phyloP scores from a whole-genome alignment of 2,888 invertebrate genomes.

The Carterocephalus palaemon region DNA sequence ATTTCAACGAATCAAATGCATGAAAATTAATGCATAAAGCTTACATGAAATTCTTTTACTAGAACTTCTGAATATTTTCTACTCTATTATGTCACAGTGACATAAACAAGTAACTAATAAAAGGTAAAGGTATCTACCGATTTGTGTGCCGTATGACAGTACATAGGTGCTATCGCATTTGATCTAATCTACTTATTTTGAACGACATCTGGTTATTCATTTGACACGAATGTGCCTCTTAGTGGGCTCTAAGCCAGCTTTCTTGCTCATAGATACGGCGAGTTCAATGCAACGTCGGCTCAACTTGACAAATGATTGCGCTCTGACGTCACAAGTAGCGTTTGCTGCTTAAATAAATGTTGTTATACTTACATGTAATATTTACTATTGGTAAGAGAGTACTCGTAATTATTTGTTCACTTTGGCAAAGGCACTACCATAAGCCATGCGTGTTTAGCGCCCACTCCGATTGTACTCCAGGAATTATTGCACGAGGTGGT shows the following conservation, averaged over 20 bases:
- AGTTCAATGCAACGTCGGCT: conserved; percentile 13
- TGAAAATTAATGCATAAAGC: too few species aligned
- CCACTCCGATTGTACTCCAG: too few species aligned
- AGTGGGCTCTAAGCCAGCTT: conserved; percentile 16
- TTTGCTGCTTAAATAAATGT: too few species aligned
- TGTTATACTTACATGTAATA: not conserved
- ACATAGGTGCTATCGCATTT: not conserved
- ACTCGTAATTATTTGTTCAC: not conserved
- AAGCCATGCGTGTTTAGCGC: too few species aligned
- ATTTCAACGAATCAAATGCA: too few species aligned
- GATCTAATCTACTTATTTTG: conserved; percentile 1
- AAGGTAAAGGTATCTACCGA: too few species aligned
- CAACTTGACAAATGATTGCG: conserved; percentile 10
- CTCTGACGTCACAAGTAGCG: conserved; percentile 2
- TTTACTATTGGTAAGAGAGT: not conserved
- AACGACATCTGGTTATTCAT: conserved; percentile 3
- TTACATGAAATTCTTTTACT: too few species aligned
- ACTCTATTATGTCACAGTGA: too few species aligned
- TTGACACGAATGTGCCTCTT: conserved; percentile 9
- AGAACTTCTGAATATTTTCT: too few species aligned
- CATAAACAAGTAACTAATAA: too few species aligned
- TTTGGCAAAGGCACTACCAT: not conserved
- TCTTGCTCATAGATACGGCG: conserved; percentile 9
- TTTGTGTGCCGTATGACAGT: too few species aligned
- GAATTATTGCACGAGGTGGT: too few species aligned